phyloP scores from a whole-genome alignment of 2,797 vertebrate genomes.

The Platalea minor region DNA sequence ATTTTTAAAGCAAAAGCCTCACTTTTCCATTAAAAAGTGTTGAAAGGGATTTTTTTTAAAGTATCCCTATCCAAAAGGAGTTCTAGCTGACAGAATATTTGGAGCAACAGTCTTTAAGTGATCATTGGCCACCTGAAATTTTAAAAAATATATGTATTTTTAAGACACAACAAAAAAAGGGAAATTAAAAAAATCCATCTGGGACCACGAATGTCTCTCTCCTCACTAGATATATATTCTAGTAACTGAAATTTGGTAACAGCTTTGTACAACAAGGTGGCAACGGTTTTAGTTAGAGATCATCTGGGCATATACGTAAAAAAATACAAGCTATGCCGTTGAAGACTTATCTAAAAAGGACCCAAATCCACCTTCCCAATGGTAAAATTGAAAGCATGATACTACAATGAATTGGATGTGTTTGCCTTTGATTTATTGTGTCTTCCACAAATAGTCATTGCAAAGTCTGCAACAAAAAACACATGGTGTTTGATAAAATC shows the following conservation, averaged over 20 bases:
- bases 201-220: not conserved
- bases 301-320: accelerated
- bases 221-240: not conserved
- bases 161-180: not conserved
- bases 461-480: not conserved
- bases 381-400: not conserved
- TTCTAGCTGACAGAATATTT: not conserved
- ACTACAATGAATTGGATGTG: not conserved
- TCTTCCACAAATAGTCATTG: not conserved
- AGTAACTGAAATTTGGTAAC: not conserved
- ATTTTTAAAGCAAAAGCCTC: not conserved
- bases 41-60: not conserved
- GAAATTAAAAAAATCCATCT: not conserved
- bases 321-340: accelerated
- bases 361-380: not conserved
- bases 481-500: not conserved
- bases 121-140: not conserved
- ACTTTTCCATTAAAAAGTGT: not conserved
- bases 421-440: not conserved
- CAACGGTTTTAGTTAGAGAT: not conserved
- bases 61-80: not conserved
- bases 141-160: not conserved
- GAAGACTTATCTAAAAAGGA: not conserved
- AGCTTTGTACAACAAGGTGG: not conserved
- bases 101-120: not conserved